phyloP scores from a whole-genome alignment of 2,888 invertebrate genomes.

The Taphrorychus bicolor region DNA sequence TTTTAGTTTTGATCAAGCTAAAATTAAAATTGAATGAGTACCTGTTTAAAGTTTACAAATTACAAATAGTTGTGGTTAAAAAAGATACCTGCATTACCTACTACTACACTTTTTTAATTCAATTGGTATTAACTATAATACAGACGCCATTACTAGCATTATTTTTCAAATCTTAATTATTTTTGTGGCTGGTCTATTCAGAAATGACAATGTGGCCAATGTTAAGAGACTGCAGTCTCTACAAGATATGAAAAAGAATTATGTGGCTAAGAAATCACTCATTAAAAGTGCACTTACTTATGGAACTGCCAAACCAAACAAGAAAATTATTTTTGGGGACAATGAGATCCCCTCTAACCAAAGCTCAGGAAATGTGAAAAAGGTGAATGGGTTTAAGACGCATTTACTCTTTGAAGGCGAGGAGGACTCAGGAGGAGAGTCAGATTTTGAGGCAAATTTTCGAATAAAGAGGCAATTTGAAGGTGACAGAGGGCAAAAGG shows the following conservation, averaged over 20 bases:
- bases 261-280: conserved; percentile 68
- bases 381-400: conserved; percentile 10
- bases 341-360: too few relatives aligned
- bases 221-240: conserved; percentile 73
- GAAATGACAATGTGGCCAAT: conserved; percentile 61
- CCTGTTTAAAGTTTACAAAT: too few relatives aligned
- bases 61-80: too few relatives aligned
- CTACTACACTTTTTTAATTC: too few relatives aligned
- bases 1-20: too few relatives aligned
- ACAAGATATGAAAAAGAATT: conserved; percentile 68
- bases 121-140: conserved; percentile 48
- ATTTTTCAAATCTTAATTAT: conserved; percentile 44
- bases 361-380: conserved; percentile 44
- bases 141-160: conserved; percentile 49
- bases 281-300: conserved; percentile 70
- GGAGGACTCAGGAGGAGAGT: conserved; percentile 48
- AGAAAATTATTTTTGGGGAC: conserved; percentile 71
- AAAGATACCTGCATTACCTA: too few relatives aligned
- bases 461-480: conserved; percentile 72
- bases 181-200: conserved; percentile 4
- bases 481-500: conserved; percentile 70
- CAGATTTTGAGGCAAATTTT: conserved; percentile 66
- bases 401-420: conserved; percentile 21
- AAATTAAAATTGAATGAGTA: too few relatives aligned
- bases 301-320: conserved; percentile 63